Evolutionary conservation across 1,140 invertebrate species (phyloP), one percentile per base, ranked within the genome.

Genomic region (Melitaea cinxia): DNA sequence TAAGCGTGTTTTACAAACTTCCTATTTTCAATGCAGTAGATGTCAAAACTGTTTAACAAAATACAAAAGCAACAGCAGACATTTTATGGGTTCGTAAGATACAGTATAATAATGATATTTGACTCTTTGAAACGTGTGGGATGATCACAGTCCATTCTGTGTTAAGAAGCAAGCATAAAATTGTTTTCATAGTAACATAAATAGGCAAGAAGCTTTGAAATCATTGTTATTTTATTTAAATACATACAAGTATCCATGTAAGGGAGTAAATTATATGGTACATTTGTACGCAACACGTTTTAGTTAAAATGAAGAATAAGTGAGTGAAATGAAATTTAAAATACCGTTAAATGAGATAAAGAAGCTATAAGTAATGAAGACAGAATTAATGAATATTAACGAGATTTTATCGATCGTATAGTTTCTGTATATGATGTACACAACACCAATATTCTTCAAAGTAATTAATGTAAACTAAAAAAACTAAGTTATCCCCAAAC

Each of bases 21-120:
- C 62, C 21, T 84, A 73, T 53, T 45, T 3, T 33, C 1, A 45
- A 6, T 1, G 33, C 0, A 0, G 24, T 77, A 78, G 35, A 37
- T 70, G 52, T 56, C 37, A 65, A 58, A 65, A 61, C 81, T 39
- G 35, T 58, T 55, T 49, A 35, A 23, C 10, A 56, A 42, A 12
- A 35, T 15, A n/a, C 49, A 33, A 14, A 55, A 33, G 17, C 39
- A 56, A 21, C 39, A 68, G 45, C 45, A 64, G 26, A 19, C 28
- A 53, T 37, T 12, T 26, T 39, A 15, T 65, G 60, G 62, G 47
- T 73, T 47, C 65, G 55, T 68, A 57, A 39, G 53, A 67, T 76
- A 73, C 68, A 68, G 77, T 73, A 81, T 88, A 85, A 88, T 88
- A 88, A 89, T 84, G 85, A 83, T 88, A 87, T 89, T 88, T 78